These are phyloP conservation scores for Malurus leucopterus DNA, from an alignment of 2,797 vertebrate genomes.

Conservation along the genomic window DNA sequence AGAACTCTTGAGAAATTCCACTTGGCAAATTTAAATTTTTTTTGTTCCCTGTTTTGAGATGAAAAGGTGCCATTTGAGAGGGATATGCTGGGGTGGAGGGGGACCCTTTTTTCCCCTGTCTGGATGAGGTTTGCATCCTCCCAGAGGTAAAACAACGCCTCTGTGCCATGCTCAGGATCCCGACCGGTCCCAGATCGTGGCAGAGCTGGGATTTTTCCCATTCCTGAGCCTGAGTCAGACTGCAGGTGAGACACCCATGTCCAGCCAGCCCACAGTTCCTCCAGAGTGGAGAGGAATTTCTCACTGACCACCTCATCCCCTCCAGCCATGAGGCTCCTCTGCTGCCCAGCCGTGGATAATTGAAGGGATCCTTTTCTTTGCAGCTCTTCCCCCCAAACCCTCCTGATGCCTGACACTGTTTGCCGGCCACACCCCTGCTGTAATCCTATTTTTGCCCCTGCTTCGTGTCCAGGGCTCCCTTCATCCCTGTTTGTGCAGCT, in stretches of 20 bases:
- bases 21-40: neutral
- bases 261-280: rapidly evolving
- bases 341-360: neutral
- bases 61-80: neutral
- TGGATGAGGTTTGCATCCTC: neutral
- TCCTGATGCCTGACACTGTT: neutral
- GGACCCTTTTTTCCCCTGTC: neutral
- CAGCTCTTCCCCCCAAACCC: neutral
- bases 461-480: neutral
- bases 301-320: neutral
- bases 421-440: neutral
- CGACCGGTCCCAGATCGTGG: rapidly evolving
- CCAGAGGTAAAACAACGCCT: neutral
- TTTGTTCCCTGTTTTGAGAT: neutral
- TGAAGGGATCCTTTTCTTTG: neutral
- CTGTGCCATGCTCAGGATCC: neutral
- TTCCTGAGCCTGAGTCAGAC: neutral
- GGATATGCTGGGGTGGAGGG: neutral
- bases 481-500: neutral
- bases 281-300: neutral
- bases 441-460: neutral
- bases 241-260: rapidly evolving
- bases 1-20: neutral
- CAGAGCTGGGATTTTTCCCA: neutral
- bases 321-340: neutral